Conservation (phyloP, 2,797 vertebrate genomes). For the Melanotaenia maccullochi region DNA sequence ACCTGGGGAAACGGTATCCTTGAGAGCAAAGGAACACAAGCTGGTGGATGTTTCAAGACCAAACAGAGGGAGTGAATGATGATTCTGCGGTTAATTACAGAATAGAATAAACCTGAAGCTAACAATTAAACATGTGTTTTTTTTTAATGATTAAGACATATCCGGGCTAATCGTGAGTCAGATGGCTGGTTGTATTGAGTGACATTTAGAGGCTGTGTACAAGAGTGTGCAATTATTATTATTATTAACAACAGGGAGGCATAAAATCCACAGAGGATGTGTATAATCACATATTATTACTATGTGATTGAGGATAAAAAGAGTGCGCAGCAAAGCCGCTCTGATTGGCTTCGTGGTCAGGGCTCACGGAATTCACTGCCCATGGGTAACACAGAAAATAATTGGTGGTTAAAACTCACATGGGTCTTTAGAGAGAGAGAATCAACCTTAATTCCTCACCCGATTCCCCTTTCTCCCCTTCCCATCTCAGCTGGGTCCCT, state of each 20-base stretch:
- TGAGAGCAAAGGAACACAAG: constrained; percentile 3
- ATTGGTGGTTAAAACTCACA: constrained; percentile 67
- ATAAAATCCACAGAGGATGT: constrained; percentile 30
- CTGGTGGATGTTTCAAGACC: neutral
- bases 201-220: constrained; percentile 23
- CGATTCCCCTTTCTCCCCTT: neutral
- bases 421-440: constrained; percentile 56
- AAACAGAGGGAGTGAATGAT: neutral
- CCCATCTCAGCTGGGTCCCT: constrained; percentile 26
- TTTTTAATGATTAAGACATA: neutral
- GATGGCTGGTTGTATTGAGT: constrained; percentile 9
- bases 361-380: constrained; percentile 25
- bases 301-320: constrained; percentile 30
- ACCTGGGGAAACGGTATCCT: constrained; percentile 37
- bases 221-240: constrained; percentile 41
- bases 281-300: constrained; percentile 43
- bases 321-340: neutral
- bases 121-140: neutral
- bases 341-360: constrained; percentile 43
- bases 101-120: neutral
- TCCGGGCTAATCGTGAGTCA: constrained; percentile 6
- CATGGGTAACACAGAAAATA: constrained; percentile 52
- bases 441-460: constrained; percentile 62
- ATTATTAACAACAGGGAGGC: constrained; percentile 15
- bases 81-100: neutral